Evolutionary conservation across 37 sponge, comb jelly and placozoan species (phyloP).

Genomic region (Haliclona indistincta): DNA sequence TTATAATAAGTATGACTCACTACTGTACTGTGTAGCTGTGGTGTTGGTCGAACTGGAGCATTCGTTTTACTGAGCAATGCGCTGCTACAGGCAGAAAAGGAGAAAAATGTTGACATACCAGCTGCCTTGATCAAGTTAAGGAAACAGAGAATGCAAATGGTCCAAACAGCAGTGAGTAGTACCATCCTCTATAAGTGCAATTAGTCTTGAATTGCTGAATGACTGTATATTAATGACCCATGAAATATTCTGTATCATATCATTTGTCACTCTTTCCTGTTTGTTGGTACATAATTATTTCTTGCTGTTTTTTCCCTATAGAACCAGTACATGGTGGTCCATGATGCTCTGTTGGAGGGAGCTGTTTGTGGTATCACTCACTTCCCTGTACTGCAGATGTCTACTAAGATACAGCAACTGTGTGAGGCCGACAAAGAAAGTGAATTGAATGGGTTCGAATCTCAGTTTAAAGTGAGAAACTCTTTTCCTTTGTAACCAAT

Average conservation of each 20-base stretch:
- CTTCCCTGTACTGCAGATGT: background rate
- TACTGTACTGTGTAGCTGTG: background rate
- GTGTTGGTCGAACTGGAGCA: constrained; percentile 38
- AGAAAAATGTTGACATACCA: constrained; percentile 20
- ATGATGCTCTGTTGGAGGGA: constrained; percentile 20
- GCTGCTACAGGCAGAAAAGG: constrained; percentile 8
- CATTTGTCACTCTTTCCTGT: background rate
- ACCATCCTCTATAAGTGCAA: background rate
- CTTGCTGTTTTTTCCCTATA: background rate
- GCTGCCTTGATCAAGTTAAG: constrained; percentile 1
- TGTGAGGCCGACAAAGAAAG: no score
- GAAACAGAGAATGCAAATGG: constrained; percentile 39
- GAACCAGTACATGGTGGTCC: constrained; percentile 37
- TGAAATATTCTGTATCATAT: no score
- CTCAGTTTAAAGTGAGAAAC: constrained; percentile 6
- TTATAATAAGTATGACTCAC: background rate
- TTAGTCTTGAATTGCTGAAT: background rate
- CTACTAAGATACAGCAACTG: background rate
- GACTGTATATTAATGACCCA: background rate
- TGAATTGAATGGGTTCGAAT: background rate
- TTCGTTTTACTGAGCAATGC: constrained; percentile 8
- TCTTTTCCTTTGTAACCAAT: background rate
- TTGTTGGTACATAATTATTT: background rate
- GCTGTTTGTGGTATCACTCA: constrained; percentile 4
- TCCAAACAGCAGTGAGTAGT: constrained; percentile 25